phyloP scores from a whole-genome alignment of 1,140 invertebrate genomes.

The Doryteuthis pealeii region DNA sequence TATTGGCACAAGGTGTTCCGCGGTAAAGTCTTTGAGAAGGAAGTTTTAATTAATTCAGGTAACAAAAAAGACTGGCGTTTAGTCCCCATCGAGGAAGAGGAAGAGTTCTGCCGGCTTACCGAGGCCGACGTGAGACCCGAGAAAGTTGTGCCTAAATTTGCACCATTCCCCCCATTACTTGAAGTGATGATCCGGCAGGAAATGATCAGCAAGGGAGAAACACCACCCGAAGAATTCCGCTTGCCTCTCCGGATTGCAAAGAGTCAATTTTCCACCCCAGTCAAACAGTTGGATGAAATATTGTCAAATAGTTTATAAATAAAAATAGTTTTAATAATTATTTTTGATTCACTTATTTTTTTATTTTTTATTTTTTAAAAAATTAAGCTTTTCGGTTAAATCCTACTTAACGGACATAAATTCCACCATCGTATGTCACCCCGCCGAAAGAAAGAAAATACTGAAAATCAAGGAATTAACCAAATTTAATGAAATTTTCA shows the following conservation, averaged over 20 bases:
- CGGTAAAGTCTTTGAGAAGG: slow-evolving; percentile 18
- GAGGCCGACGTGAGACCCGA: background rate
- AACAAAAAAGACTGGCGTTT: slow-evolving; percentile 32
- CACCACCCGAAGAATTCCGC: background rate
- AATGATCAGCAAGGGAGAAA: background rate
- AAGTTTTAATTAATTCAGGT: slow-evolving; percentile 23
- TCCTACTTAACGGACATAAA: no score
- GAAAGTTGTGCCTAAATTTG: background rate
- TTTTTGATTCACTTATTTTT: no score
- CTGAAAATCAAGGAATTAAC: no score
- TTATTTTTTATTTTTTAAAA: no score
- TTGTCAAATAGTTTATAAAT: no score
- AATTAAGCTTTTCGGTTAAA: no score
- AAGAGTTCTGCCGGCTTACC: slow-evolving; percentile 22
- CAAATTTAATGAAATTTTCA: no score
- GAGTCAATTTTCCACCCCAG: background rate
- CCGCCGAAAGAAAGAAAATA: no score
- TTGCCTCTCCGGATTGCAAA: background rate
- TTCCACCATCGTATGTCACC: no score
- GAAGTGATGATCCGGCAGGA: background rate
- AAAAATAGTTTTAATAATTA: no score
- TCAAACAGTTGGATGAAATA: background rate
- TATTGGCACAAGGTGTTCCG: slow-evolving; percentile 29
- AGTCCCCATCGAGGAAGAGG: slow-evolving; percentile 36
- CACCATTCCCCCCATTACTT: background rate